Evolutionary conservation across 2,113 vertebrate genomes (phyloP).

Genomic region (Oryzias curvinotus): DNA sequence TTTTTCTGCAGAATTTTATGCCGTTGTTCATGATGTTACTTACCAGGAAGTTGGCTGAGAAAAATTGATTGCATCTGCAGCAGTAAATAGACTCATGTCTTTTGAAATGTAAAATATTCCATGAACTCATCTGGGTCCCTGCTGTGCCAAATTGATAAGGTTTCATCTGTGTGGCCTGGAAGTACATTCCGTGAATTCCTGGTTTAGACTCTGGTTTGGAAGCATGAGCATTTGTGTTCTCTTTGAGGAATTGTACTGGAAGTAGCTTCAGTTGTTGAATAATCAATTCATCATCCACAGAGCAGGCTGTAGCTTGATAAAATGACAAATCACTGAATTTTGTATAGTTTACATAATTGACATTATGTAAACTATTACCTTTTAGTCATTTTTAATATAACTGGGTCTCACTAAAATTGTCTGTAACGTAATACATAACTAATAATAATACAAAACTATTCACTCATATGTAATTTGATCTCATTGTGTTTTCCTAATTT

Average conservation of each 20-base stretch:
- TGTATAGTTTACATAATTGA: no score
- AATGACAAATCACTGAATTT: no score
- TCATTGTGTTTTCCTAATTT: no score
- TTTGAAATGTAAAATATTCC: constrained; percentile 48
- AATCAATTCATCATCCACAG: no score
- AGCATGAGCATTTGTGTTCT: not conserved
- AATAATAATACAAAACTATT: no score
- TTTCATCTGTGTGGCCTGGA: constrained; percentile 10
- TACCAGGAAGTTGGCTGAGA: constrained; percentile 5
- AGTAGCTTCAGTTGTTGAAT: no score
- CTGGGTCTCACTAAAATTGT: no score
- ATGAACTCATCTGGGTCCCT: constrained; percentile 37
- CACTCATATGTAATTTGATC: no score
- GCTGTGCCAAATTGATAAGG: constrained; percentile 26
- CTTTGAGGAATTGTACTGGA: not conserved
- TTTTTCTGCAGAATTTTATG: constrained; percentile 48
- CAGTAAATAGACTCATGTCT: constrained; percentile 32
- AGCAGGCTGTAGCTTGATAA: no score
- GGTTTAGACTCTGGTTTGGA: not conserved
- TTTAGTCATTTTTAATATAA: no score
- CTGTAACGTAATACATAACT: no score
- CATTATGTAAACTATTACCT: no score
- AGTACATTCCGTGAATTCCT: constrained; percentile 16
- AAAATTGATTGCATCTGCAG: constrained; percentile 29
- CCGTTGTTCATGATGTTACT: constrained; percentile 19